Percentiles rank a stretch among this genome's conserved stretches.
These are phyloP conservation scores for Brachionus plicatilis DNA, from an alignment of 1,140 invertebrate species.

Conservation along the genomic window DNA sequence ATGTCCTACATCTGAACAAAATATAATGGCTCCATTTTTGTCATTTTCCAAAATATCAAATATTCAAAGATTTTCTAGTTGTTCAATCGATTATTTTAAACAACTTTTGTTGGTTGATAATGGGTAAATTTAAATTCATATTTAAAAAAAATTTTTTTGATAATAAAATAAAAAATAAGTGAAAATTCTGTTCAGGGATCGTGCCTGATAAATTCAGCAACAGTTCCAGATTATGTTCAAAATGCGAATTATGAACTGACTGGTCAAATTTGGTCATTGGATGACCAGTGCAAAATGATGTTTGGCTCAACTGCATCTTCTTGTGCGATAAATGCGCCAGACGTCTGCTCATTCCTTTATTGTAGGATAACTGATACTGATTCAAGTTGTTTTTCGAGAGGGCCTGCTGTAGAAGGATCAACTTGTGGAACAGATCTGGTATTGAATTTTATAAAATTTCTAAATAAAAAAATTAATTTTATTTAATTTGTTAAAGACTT, in stretches of 20 bases:
- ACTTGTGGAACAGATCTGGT: background rate
- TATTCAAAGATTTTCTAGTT: constrained; percentile 24
- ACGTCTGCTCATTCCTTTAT: background rate
- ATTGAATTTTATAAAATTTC: background rate
- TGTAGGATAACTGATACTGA: background rate
- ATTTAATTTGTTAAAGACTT: background rate
- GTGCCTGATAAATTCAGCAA: background rate
- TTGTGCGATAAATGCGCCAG: background rate
- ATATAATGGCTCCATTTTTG: background rate
- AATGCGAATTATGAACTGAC: background rate
- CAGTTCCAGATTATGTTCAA: background rate
- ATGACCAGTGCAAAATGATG: background rate
- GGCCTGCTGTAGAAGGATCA: background rate
- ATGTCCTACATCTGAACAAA: background rate
- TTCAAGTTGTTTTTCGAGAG: background rate
- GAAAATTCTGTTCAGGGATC: background rate
- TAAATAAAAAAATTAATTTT: background rate
- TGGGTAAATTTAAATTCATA: background rate
- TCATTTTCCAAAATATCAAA: constrained; percentile 17
- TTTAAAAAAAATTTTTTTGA: background rate
- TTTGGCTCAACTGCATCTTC: background rate
- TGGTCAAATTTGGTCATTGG: background rate
- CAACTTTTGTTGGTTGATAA: background rate
- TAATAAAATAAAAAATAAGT: background rate
- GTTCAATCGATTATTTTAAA: constrained; percentile 11